A percentile compares a stretch with the other conserved stretches of the same genome.
These are phyloP conservation scores for Morpho helenor DNA, from an alignment of 2,888 invertebrate genomes.

Conservation along the genomic window DNA sequence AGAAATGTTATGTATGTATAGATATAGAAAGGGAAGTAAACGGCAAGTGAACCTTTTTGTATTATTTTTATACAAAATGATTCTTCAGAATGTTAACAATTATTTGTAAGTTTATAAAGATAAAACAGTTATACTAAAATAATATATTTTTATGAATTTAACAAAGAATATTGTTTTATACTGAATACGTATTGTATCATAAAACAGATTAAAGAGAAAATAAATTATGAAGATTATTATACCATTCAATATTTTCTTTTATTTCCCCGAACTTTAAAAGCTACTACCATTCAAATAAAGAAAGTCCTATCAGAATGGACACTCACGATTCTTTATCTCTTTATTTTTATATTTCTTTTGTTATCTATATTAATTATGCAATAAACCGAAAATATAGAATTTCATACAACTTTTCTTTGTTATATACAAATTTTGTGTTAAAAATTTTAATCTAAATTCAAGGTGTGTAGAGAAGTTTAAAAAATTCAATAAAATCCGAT, in stretches of 20 bases:
- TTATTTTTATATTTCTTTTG: too few relatives aligned
- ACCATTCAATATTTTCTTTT: constrained; percentile 63
- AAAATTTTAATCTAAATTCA: too few relatives aligned
- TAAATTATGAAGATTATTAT: constrained; percentile 79
- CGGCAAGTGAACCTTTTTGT: constrained; percentile 55
- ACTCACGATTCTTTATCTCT: too few relatives aligned
- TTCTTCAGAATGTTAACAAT: constrained; percentile 77
- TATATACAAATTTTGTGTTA: too few relatives aligned
- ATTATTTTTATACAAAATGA: constrained; percentile 74
- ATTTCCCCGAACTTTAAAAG: constrained; percentile 33
- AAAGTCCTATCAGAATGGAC: too few relatives aligned
- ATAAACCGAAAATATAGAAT: too few relatives aligned
- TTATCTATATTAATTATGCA: too few relatives aligned
- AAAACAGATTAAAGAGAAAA: constrained; percentile 62
- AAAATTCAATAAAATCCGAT: too few relatives aligned
- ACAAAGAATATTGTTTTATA: constrained; percentile 79
- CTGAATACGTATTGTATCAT: constrained; percentile 76
- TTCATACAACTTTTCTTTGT: too few relatives aligned
- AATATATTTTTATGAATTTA: constrained; percentile 79
- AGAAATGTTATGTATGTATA: constrained; percentile 20
- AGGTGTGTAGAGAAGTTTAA: too few relatives aligned
- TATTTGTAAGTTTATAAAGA: constrained; percentile 77
- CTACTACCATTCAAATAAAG: not conserved
- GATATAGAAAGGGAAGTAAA: constrained; percentile 24
- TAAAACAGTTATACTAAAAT: constrained; percentile 74